phyloP scores from a whole-genome alignment of 2,797 vertebrate genomes.

The Sebastes iracundus region DNA sequence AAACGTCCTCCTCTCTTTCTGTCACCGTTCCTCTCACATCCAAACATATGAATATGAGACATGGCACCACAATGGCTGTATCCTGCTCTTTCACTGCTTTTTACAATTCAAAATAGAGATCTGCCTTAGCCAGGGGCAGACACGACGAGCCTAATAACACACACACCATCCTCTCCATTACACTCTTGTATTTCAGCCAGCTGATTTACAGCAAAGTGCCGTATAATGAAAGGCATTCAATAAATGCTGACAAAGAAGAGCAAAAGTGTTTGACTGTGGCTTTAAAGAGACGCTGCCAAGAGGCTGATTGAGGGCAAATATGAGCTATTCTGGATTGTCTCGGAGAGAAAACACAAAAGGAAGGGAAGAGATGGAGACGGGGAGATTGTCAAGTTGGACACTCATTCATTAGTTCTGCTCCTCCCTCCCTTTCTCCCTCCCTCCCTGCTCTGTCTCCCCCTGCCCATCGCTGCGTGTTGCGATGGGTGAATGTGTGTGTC shows the following conservation, averaged over 20 bases:
- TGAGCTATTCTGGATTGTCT: conserved; percentile 13
- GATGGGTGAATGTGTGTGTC: neutral
- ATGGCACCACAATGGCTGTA: conserved; percentile 8
- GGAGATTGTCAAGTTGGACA: conserved; percentile 9
- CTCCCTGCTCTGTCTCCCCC: neutral
- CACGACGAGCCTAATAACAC: neutral
- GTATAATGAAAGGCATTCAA: conserved; percentile 36
- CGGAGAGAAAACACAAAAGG: neutral
- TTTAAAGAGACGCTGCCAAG: conserved; percentile 40
- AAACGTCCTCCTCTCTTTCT: neutral
- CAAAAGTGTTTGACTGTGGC: conserved; percentile 16
- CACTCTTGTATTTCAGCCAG: conserved; percentile 6
- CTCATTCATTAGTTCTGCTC: neutral
- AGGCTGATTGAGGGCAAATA: conserved; percentile 28
- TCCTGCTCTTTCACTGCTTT: conserved; percentile 28
- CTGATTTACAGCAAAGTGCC: conserved; percentile 17
- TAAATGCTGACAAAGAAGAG: conserved; percentile 33
- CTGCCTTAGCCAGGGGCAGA: conserved; percentile 30
- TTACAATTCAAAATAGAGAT: conserved; percentile 25
- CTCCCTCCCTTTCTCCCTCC: neutral
- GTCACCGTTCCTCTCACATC: neutral
- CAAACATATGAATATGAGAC: conserved; percentile 4
- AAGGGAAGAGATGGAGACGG: neutral
- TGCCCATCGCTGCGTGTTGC: neutral
- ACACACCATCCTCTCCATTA: conserved; percentile 17